Base-by-base conservation (phyloP, 1,140 invertebrate genomes). In the Ganaspis sp. region DNA sequence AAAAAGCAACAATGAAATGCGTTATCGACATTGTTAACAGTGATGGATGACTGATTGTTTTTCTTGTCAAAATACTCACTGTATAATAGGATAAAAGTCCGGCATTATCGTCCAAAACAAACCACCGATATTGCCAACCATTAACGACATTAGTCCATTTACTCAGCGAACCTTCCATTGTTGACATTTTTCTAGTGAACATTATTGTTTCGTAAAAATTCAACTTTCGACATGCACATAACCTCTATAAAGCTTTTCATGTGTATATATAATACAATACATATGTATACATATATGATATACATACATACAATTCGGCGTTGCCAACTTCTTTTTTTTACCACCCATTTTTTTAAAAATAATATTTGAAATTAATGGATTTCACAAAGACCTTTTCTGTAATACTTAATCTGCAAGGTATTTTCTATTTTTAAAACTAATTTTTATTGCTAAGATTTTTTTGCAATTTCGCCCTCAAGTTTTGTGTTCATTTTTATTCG, bases 81-180 rank as follows among this genome's bases (percentile, higher is more conserved):
- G 98, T 99, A 87, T 99, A 99, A 92, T 99, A 99, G 17, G 97
- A 98, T 45, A 99, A 92, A 53, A 99, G 93, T 17, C 98, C 98
- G 77, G 97, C 96, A 92, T 96, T 97, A 89, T 98, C 97, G 92
- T 99, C 98, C 80, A 99, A 92, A 79, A 99, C 98, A 92, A 99
- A 99, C 97, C 98, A 99, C 74, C 98, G 94, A 92, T 98, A 99
- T 92, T 99, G 99, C 98, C 98, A 99, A 77, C 98, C 99, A 92
- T 99, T 99, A 94, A 99, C 98, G 83, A 99, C 97, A 94, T 99
- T 99, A 75, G 99, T 99, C 99, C 98, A 99, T 94, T 99, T 99
- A 92, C 97, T 99, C 58, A 99, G 92, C n/a, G 97, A 97, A 81
- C 99, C 99, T 93, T 99, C 98, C 95, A 99, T 95, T 86, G 94